A percentile compares a stretch with the other conserved stretches of the same genome.
phyloP scores from a whole-genome alignment of 2,797 vertebrate species.

The Hozukius guyotensis region DNA sequence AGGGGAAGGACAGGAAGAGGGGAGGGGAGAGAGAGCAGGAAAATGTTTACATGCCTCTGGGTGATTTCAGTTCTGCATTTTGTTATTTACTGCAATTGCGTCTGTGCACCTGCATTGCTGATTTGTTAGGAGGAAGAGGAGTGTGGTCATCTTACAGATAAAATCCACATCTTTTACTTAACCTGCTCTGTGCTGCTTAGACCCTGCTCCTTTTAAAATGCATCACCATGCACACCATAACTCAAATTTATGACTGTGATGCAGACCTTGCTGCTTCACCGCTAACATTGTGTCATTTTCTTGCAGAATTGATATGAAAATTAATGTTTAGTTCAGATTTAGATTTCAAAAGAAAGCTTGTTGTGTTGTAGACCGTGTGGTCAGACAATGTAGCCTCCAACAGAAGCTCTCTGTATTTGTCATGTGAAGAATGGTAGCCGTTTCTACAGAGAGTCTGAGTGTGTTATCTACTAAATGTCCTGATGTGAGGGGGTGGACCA shows the following conservation, averaged over 20 bases:
- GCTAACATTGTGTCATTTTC: neutral
- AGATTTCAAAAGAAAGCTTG: neutral
- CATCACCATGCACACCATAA: neutral
- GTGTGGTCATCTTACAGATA: neutral
- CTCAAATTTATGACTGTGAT: neutral
- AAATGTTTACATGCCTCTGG: slow-evolving; percentile 39
- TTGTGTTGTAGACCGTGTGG: neutral
- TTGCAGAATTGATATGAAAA: neutral
- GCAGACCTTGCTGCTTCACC: neutral
- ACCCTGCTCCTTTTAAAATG: neutral
- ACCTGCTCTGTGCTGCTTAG: neutral
- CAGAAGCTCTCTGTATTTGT: neutral
- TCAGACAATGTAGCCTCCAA: neutral
- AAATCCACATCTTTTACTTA: neutral
- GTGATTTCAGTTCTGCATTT: neutral
- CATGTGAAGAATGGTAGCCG: neutral
- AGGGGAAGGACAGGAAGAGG: slow-evolving; percentile 9
- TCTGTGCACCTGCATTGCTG: slow-evolving; percentile 7
- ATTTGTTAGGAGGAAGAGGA: neutral
- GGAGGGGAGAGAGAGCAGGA: slow-evolving; percentile 9
- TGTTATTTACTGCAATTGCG: slow-evolving; percentile 16
- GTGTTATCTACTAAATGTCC: slow-evolving; percentile 5
- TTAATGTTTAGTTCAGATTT: neutral
- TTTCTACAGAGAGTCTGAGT: neutral
- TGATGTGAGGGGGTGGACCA: neutral